Evolutionary conservation across 2,888 invertebrate species (phyloP).

Genomic region (Baccha elongata): DNA sequence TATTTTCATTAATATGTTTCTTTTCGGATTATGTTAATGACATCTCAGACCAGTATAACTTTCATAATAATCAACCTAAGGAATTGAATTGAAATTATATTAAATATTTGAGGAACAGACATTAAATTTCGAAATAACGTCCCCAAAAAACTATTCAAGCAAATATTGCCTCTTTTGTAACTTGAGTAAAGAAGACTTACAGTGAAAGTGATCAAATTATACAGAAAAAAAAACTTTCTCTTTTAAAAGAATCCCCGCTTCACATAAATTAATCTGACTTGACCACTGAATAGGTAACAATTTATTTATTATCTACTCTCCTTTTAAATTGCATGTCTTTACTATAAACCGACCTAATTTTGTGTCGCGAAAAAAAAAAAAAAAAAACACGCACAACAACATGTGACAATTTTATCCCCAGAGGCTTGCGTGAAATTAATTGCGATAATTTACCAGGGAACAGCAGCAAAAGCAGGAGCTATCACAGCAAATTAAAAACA

Average conservation of each 20-base stretch:
- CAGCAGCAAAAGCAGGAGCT: conserved; percentile 31
- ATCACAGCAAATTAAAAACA: not conserved
- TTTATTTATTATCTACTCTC: conserved; percentile 48
- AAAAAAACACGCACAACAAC: conserved; percentile 52
- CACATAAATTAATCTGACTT: conserved; percentile 38
- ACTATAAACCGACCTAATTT: not conserved
- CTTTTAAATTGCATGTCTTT: not conserved
- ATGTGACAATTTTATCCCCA: conserved; percentile 63
- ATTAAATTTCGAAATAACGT: no score
- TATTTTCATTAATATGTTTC: no score
- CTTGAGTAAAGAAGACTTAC: no score
- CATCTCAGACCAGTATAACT: no score
- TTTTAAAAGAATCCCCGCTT: not conserved
- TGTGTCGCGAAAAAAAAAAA: conserved; percentile 3
- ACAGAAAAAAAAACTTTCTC: conserved; percentile 46
- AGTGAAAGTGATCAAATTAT: no score
- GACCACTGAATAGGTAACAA: conserved; percentile 51
- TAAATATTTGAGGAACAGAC: no score
- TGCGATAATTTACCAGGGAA: conserved; percentile 57
- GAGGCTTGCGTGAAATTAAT: conserved; percentile 68
- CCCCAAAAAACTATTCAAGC: no score
- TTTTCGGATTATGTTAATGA: no score
- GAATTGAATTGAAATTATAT: no score
- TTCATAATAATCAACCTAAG: no score
- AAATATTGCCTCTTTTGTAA: no score